These are phyloP conservation scores for Pandemis corylana DNA, from an alignment of 2,888 invertebrate genomes.

Conservation along the genomic window DNA sequence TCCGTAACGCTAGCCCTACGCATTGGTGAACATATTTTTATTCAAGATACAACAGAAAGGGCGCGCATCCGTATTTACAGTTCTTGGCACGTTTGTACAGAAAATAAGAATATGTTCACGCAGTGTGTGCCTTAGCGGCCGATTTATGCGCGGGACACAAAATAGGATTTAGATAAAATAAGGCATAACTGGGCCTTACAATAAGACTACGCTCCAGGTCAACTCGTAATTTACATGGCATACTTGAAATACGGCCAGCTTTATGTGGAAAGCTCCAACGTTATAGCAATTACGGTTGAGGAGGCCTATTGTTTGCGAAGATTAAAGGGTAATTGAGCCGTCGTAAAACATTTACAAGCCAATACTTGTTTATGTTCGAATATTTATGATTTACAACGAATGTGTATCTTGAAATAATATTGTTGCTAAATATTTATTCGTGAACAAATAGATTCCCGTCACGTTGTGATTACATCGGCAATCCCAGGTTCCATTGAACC, in stretches of 20 bases:
- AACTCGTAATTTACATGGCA: conserved; percentile 64
- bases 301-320: conserved; percentile 36
- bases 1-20: not conserved
- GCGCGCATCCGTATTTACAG: conserved; percentile 70
- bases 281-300: conserved; percentile 40
- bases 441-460: not conserved
- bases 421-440: conserved; percentile 6
- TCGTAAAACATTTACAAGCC: conserved; percentile 37
- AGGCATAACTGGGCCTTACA: conserved; percentile 67
- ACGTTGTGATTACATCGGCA: conserved; percentile 2
- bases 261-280: conserved; percentile 32
- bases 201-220: conserved; percentile 56
- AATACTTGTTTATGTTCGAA: conserved; percentile 32
- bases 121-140: conserved; percentile 76
- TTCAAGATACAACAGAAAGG: conserved; percentile 36
- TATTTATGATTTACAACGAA: conserved; percentile 17
- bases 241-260: conserved; percentile 54
- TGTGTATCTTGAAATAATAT: conserved; percentile 1
- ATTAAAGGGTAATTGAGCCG: conserved; percentile 41
- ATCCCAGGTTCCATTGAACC: conserved; percentile 1
- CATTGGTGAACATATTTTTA: conserved; percentile 29
- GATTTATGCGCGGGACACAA: conserved; percentile 82
- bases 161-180: conserved; percentile 83
- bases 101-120: conserved; percentile 83
- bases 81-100: conserved; percentile 81